Evolutionary conservation across 2,888 invertebrate genomes (phyloP), one percentile per base, ranked within the genome.

Genomic region (Epistrophe grossulariae): DNA sequence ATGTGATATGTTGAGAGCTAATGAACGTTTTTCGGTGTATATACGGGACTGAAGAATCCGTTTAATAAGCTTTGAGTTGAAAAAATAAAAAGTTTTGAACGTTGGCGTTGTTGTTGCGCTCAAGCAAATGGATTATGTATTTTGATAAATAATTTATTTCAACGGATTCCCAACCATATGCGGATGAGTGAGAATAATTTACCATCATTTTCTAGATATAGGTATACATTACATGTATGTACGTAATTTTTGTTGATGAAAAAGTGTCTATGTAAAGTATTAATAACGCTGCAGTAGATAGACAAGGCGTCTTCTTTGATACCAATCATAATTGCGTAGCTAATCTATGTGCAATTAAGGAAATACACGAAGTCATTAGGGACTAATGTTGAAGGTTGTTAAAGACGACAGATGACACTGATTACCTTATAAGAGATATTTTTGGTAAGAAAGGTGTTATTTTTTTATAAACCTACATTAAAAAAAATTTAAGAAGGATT

Each of bases 101-200:
- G 66, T 55, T 50, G 66, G 71, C 31, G 43, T 38, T 76, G 43
- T 38, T 76, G 62, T 68, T 40, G 17, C 66, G 35, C 59, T 38
- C 24, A 66, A 85, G 73, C 70, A 73, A 82, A 74, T 59, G 85
- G 85, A 81, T 85, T 85, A 85, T 79, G 78, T 79, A 73, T 55
- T 28, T 52, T 73, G 57, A 79, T 85, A 81, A 81, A 85, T 81
- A 68, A 82, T 85, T 82, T 85, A 85, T 85, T 78, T 64, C 71
- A 68, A 71, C 72, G 31, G 57, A 74, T 35, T 55, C 50, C 52
- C 40, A 62, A 31, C 71, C 48, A 28, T 45, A 68, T 43, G 17
- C 6, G 55, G 57, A 55, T 68, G 71, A 43, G 40, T 60, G 48
- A 8, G 60, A 60, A 84, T 77, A 84, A 50, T 68, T 84, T 84